Evolutionary conservation across 1,140 invertebrate species (phyloP).

Genomic region (Macrotrachela quadricornifera): DNA sequence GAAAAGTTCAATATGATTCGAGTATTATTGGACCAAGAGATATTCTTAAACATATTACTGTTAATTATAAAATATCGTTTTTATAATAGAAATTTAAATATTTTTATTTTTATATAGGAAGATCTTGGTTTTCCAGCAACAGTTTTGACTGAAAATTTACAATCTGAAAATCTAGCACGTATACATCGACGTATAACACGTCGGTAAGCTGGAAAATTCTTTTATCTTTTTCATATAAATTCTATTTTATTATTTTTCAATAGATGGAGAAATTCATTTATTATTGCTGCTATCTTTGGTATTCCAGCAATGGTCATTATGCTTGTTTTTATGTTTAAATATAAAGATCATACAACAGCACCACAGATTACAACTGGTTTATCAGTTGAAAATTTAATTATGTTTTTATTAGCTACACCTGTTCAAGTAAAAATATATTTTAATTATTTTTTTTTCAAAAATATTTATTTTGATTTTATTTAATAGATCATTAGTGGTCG

Average conservation of each 20-base stretch:
- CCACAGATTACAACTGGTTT: slow-evolving; percentile 48
- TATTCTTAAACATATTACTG: slow-evolving; percentile 58
- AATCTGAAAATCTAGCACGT: no score
- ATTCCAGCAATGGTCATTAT: slow-evolving; percentile 82
- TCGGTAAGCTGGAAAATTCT: no score
- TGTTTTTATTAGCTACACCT: slow-evolving; percentile 80
- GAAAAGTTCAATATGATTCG: slow-evolving; percentile 59
- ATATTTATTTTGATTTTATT: no score
- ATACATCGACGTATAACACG: no score
- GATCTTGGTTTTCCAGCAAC: not conserved
- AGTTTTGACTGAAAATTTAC: no score
- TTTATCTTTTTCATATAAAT: no score
- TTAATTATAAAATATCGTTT: no score
- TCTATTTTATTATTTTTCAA: no score
- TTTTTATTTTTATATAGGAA: slow-evolving; percentile 11
- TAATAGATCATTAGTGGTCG: slow-evolving; percentile 49
- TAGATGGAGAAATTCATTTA: slow-evolving; percentile 67
- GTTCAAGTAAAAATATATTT: slow-evolving; percentile 50
- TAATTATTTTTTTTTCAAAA: no score
- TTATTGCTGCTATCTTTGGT: slow-evolving; percentile 77
- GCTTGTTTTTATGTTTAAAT: slow-evolving; percentile 66
- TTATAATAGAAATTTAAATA: no score
- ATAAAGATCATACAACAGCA: slow-evolving; percentile 5
- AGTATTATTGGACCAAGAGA: slow-evolving; percentile 52
- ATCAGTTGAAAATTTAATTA: slow-evolving; percentile 75